These are phyloP conservation scores for Elgaria multicarinata DNA, from an alignment of 2,113 vertebrate genomes.

Conservation along the genomic window DNA sequence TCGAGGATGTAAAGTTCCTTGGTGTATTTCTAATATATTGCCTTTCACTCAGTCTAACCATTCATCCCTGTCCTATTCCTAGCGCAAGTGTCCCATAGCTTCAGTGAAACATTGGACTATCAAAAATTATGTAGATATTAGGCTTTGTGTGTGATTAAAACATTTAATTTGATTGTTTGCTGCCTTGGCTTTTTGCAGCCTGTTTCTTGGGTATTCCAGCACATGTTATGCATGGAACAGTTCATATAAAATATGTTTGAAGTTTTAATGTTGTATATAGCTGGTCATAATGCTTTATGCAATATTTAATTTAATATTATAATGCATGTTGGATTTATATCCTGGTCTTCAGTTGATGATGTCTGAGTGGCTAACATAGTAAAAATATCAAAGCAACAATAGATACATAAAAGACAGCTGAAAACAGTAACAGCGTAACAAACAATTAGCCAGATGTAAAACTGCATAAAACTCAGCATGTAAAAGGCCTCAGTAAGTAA, in stretches of 20 bases:
- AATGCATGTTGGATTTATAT: no score
- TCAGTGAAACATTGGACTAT: background rate
- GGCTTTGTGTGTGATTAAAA: background rate
- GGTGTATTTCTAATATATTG: background rate
- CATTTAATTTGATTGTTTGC: background rate
- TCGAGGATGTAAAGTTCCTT: background rate
- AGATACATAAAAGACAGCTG: no score
- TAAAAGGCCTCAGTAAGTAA: no score
- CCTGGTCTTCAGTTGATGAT: no score
- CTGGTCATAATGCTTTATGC: background rate
- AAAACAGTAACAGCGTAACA: no score
- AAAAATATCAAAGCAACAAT: no score
- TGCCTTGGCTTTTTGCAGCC: background rate
- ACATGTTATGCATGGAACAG: background rate
- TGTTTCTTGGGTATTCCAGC: background rate
- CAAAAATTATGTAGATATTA: background rate
- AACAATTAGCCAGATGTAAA: no score
- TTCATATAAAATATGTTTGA: background rate
- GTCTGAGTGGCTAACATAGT: no score
- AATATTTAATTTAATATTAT: no score
- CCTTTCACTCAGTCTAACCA: background rate
- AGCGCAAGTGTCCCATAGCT: background rate
- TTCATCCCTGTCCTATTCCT: background rate
- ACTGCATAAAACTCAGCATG: no score
- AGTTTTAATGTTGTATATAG: background rate